Evolutionary conservation across 2,888 invertebrate species (phyloP).

Genomic region (Clanis bilineata): DNA sequence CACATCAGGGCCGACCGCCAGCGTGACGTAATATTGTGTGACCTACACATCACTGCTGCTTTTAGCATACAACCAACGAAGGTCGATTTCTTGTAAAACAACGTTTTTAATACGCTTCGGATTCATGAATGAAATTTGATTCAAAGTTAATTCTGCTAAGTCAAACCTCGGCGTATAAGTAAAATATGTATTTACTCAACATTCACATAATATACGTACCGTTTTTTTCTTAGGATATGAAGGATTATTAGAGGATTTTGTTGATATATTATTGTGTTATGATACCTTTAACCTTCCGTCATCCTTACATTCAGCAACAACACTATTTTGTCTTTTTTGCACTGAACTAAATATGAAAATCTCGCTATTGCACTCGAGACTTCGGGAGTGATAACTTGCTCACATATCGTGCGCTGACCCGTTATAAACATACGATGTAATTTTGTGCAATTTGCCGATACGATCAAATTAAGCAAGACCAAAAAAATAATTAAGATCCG

Average conservation of each 20-base stretch:
- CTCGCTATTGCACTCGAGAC: background rate
- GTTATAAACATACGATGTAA: background rate
- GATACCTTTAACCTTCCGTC: no score
- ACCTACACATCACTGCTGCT: constrained; percentile 44
- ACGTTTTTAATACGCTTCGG: background rate
- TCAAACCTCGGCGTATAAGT: no score
- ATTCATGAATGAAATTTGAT: background rate
- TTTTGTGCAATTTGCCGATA: background rate
- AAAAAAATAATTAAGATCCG: no score
- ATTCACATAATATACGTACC: no score
- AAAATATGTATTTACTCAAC: no score
- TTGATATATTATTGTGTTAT: no score
- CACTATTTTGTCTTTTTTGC: no score
- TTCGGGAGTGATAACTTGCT: background rate
- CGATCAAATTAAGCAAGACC: no score
- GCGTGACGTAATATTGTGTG: constrained; percentile 70
- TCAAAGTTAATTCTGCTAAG: no score
- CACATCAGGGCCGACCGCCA: constrained; percentile 35
- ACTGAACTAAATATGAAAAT: background rate
- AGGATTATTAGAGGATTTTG: no score
- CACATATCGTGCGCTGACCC: background rate
- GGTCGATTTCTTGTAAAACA: constrained; percentile 8
- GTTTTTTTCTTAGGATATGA: no score
- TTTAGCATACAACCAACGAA: constrained; percentile 1
- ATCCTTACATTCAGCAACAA: no score